phyloP scores from a whole-genome alignment of 2,797 vertebrate genomes.

The Mormyrops attenuatus region DNA sequence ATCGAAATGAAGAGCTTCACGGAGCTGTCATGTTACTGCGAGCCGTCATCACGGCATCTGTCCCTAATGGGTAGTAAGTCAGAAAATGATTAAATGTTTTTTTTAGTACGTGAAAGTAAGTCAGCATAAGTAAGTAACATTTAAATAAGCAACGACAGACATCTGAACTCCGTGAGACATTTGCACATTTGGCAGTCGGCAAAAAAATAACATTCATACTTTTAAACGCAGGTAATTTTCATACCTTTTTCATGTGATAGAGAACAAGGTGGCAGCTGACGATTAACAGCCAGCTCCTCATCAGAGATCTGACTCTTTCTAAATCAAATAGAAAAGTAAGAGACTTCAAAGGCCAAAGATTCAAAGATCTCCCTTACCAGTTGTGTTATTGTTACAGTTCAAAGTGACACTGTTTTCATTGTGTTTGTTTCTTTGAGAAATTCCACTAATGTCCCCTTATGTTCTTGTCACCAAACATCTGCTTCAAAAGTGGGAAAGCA shows the following conservation, averaged over 20 bases:
- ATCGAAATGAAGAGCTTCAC: slow-evolving; percentile 6
- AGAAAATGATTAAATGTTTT: slow-evolving; percentile 8
- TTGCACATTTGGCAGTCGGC: slow-evolving; percentile 1
- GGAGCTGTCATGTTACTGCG: not conserved
- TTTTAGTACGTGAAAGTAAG: slow-evolving; percentile 6
- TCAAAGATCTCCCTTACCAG: slow-evolving; percentile 33
- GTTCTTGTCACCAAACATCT: not conserved
- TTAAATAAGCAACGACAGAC: slow-evolving; percentile 16
- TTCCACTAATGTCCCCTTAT: not conserved
- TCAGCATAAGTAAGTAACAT: not conserved
- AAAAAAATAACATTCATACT: slow-evolving; percentile 32
- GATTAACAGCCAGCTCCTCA: slow-evolving; percentile 43
- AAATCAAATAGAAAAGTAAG: slow-evolving; percentile 38
- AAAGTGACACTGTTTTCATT: not conserved
- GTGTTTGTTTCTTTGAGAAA: not conserved
- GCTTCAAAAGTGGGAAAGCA: not conserved
- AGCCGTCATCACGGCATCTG: not conserved
- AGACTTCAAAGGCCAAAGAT: slow-evolving; percentile 40
- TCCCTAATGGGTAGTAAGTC: slow-evolving; percentile 18
- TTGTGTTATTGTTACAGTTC: not conserved
- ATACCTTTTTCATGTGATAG: slow-evolving; percentile 39
- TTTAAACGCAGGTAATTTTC: slow-evolving; percentile 9
- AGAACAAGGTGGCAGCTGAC: slow-evolving; percentile 39
- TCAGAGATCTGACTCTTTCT: slow-evolving; percentile 33
- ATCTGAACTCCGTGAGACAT: slow-evolving; percentile 19